Evolutionary conservation across 2,797 vertebrate genomes (phyloP).

Genomic region (Neostethus bicornis): DNA sequence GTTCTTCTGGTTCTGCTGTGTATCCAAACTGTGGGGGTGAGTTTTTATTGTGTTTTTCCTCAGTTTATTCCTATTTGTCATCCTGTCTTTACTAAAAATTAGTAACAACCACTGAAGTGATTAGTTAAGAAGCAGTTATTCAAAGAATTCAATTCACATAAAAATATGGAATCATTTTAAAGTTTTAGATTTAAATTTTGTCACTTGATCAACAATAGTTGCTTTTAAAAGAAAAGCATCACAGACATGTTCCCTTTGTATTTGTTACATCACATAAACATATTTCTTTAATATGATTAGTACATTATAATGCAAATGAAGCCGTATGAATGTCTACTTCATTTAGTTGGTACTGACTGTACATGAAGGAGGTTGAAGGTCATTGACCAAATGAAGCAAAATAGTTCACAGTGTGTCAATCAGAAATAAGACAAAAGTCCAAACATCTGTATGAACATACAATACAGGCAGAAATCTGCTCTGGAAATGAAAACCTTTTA

Average conservation of each 20-base stretch:
- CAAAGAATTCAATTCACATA: background rate
- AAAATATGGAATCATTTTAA: conserved; percentile 7
- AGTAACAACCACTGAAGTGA: background rate
- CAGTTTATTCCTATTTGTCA: background rate
- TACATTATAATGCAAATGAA: background rate
- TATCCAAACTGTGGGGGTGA: conserved; percentile 42
- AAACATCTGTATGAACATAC: conserved; percentile 20
- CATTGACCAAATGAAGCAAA: conserved; percentile 9
- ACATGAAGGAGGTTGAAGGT: conserved; percentile 26
- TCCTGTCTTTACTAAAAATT: background rate
- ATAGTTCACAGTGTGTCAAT: conserved; percentile 9
- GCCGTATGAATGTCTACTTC: conserved; percentile 28
- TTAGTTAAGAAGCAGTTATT: background rate
- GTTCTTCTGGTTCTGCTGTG: conserved; percentile 54
- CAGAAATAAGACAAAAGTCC: background rate
- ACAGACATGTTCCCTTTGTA: background rate
- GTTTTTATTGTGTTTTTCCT: conserved; percentile 18
- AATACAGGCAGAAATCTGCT: conserved; percentile 6
- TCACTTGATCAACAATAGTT: background rate
- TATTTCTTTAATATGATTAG: background rate
- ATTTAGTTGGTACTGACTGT: conserved; percentile 6
- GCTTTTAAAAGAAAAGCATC: too few relatives aligned
- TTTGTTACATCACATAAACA: too few relatives aligned
- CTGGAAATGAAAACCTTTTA: conserved; percentile 22
- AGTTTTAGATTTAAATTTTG: background rate